Evolutionary conservation across 2,797 vertebrate genomes (phyloP), one percentile per base, ranked within the genome.

Genomic region (Cryptoblepharus egeriae): DNA sequence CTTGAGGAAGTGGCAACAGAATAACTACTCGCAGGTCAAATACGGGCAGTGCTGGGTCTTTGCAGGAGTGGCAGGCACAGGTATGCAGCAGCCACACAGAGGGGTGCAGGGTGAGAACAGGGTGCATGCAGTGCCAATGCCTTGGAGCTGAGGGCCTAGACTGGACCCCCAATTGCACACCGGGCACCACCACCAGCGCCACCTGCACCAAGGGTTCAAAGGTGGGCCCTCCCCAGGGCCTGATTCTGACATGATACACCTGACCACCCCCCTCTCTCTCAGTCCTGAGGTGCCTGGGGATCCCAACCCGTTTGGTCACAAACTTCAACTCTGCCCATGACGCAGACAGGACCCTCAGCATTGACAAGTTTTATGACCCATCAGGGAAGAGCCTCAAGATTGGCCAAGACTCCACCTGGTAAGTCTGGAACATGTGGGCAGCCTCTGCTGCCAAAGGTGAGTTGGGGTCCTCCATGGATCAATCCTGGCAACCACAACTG

Each of bases 41-140:
- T 99, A 97, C 0, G 98, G 98, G 26, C 98, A 99, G 94, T 99
- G 98, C 93, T 99, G 98, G 98, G 98, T 99, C 85, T 99, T 97
- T 89, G 97, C 98, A 28, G 97, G 94, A 0, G 97, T 99, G 4
- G 97, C 97, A 77, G 98, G 98, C 79, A 98, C 98, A 84, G 96
- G 98, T 99, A 90, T 93, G 94, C 22, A 22, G 61, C 3, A 28
- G 80, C 1, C 52, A 11, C 18, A 8, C 8, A 18, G 12, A 7
- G 10, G 73, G 1, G 35, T 52, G 49, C 49, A 2, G 13, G 49
- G 49, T 2, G 18, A 52, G 49, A 16, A 10, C 6, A 12, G 45
- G 11, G 11, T 8, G 49, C 13, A 2, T 8, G 49, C 13, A 2
- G 49, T 16, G 49, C 49, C 49, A 52, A 8, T 49, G 45, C 45